Evolutionary conservation across 2,888 invertebrate genomes (phyloP).

Genomic region (Lottia gigantea): DNA sequence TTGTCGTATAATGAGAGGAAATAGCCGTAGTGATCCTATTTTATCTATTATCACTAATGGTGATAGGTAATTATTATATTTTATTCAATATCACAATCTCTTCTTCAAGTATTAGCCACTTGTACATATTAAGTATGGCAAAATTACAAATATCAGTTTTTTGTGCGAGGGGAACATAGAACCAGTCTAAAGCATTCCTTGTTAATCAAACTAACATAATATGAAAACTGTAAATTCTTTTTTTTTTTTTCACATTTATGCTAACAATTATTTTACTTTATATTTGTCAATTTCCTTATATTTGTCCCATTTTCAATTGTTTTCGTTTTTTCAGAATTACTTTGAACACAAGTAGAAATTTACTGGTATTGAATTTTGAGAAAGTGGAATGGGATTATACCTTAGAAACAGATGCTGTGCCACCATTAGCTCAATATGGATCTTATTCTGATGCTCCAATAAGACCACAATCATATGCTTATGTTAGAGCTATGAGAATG

Average conservation of each 20-base stretch:
- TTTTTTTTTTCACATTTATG: too few relatives aligned
- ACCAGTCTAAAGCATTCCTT: too few relatives aligned
- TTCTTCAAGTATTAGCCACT: neutral
- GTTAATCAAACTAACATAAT: too few relatives aligned
- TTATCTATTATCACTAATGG: constrained; percentile 59
- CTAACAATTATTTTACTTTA: too few relatives aligned
- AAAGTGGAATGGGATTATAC: constrained; percentile 65
- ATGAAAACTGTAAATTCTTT: too few relatives aligned
- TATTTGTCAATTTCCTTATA: too few relatives aligned
- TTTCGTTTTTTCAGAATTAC: constrained; percentile 55
- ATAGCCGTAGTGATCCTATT: constrained; percentile 67
- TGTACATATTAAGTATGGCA: too few relatives aligned
- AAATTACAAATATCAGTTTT: too few relatives aligned
- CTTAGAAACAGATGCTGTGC: constrained; percentile 61
- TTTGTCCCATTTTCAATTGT: neutral
- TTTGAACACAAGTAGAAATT: constrained; percentile 61
- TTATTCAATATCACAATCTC: constrained; percentile 55
- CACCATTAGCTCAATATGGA: constrained; percentile 63
- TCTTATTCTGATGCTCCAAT: constrained; percentile 63
- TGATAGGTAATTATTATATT: constrained; percentile 52
- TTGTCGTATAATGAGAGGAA: constrained; percentile 67
- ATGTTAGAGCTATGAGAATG: constrained; percentile 66
- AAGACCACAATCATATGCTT: constrained; percentile 60
- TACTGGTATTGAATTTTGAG: constrained; percentile 67
- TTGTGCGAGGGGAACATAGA: too few relatives aligned